Percentiles rank a stretch among this genome's conserved stretches.
phyloP scores from a whole-genome alignment of 1,140 invertebrate genomes.

The Heterodera carotae region DNA sequence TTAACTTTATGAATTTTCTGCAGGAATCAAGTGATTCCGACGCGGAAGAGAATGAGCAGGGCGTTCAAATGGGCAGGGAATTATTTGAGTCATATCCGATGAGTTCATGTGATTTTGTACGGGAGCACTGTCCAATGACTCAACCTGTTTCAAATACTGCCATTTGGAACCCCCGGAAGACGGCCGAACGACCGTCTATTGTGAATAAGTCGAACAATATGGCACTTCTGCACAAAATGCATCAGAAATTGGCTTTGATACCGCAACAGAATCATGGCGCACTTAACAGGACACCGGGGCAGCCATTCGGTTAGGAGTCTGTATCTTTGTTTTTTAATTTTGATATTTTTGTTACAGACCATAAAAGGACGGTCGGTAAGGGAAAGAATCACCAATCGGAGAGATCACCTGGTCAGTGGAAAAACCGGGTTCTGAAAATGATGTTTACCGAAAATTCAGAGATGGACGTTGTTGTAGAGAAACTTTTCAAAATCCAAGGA shows the following conservation, averaged over 20 bases:
- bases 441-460: neutral
- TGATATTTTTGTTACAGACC: neutral
- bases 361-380: neutral
- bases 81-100: neutral
- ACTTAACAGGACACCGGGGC: neutral
- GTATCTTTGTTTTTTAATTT: neutral
- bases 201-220: neutral
- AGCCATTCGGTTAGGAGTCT: neutral
- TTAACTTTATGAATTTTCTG: neutral
- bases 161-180: conserved; percentile 4
- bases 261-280: neutral
- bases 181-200: neutral
- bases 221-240: neutral
- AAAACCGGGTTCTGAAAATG: neutral
- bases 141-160: neutral
- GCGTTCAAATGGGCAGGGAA: neutral
- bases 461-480: neutral
- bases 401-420: neutral
- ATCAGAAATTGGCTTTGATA: neutral
- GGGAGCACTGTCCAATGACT: neutral
- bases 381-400: neutral
- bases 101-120: neutral
- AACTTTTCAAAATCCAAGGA: neutral
- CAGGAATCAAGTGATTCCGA: conserved; percentile 6
- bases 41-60: neutral